Evolutionary conservation across 2,113 vertebrate genomes (phyloP), one percentile per base, ranked within the genome.

Genomic region (Pundamilia nyererei): DNA sequence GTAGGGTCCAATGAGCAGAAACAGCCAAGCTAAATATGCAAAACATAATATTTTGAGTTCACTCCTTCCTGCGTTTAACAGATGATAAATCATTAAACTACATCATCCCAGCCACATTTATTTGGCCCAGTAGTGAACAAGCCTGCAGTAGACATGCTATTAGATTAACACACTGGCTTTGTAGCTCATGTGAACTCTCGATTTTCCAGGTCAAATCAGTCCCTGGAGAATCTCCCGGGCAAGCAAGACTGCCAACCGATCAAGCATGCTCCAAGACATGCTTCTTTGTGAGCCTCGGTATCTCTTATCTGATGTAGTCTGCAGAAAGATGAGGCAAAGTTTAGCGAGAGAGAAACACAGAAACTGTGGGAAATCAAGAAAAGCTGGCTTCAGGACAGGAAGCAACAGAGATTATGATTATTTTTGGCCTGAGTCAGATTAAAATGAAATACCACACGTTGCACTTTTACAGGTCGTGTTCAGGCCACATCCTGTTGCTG

Each of bases 371-470:
- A 75, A 75, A 75, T 17, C 70, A 49, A 47, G 70, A 49, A 1
- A 31, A 75, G 24, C 17, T 29, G 42, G 42, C 70, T 14, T 75
- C 14, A 12, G 42, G 42, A 31, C 70, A 49, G 70, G 70, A 75
- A 75, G 24, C 42, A 1, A 17, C 68, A 75, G 0, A 49, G 70
- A 75, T 49, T 75, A 19, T 49, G 42, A 49, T 75, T 49, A 75
- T 75, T 75, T 75, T 31, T 75, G 70, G 42, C 70, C 70, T 31
- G 24, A 75, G 42, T 75, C 70, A 47, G 70, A 75, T 75, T 49
- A 31, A 75, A 29, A 75, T 75, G 24, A 75, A 47, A 75, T 75
- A 19, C 15, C 1, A 75, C 70, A 31, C 15, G 9, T 49, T 49
- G 42, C 70, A 75, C 70, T 75, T 75, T 29, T 31, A 31, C 24